Base-by-base conservation (phyloP, 35 echinoderm and acorn worm species). In the Anneissia japonica region DNA sequence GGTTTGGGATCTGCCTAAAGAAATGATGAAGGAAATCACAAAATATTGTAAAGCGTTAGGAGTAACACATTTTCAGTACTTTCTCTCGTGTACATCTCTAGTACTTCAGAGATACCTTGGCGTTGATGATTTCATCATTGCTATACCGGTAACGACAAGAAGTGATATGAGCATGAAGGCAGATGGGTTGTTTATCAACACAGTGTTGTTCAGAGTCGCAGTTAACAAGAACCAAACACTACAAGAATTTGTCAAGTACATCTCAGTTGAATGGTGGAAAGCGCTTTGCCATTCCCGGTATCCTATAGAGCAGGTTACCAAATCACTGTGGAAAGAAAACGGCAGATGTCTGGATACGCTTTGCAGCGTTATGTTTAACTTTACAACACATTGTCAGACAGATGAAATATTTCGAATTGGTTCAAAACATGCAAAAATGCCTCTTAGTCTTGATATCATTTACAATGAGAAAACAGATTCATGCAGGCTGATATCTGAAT, bases 11-110 rank as follows among this genome's bases (percentile, higher is more conserved):
- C 28, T 76, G 28, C 28, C 74, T 30, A 76, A 76, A 29, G 74
- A 76, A 76, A 76, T 33, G 28, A 29, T 29, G 28, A 29, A 76
- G 11, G 74, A 76, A 6, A 76, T 76, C 74, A 76, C 28, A 29
- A 76, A 11, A 7, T 76, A 11, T 29, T 76, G 74, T 33, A 76
- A 76, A 76, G 74, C 34, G 9, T 6, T 76, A 29, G 74, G 28
- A 76, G 28, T 76, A 76, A 76, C 74, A 76, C n/a, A 76, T 30
- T 76, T 76, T 29, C 74, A 76, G 74, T 76, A 76, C 34, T 76
- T 76, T 76, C 74, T 76, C 9, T 26, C 74, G 34, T 76, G 74
- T 76, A 12, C 74, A 76, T 76, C 74, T 76, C 34, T 76, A 76
- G 74, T 76, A 33, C 74, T 76, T 12, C 74, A 76, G 74, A n/a